Conservation (phyloP, 1,140 invertebrate genomes). For the Vollenhovia emeryi region DNA sequence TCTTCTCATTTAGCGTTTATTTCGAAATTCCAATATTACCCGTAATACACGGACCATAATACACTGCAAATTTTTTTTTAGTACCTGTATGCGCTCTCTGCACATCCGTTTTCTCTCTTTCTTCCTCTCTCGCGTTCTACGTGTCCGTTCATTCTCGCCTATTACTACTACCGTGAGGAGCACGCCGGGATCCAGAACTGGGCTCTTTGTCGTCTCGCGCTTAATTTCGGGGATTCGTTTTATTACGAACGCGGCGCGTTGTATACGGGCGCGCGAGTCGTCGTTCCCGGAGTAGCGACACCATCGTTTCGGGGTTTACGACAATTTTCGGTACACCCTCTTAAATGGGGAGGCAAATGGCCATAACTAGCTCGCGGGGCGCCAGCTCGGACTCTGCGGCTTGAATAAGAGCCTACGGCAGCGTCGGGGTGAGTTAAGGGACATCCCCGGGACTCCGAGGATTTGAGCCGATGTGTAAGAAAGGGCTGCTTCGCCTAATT, state of each 20-base stretch:
- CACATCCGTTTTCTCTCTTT: background rate
- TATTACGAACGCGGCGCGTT: constrained; percentile 47
- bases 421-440: constrained; percentile 65
- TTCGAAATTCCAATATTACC: background rate
- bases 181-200: background rate
- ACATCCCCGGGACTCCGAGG: constrained; percentile 59
- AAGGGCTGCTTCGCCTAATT: constrained; percentile 65
- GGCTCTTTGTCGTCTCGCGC: constrained; percentile 27
- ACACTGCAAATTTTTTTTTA: background rate
- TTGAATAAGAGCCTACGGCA: constrained; percentile 68
- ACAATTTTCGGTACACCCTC: constrained; percentile 66
- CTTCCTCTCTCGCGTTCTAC: background rate
- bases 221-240: constrained; percentile 67
- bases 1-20: background rate
- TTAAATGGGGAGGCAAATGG: constrained; percentile 66
- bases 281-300: constrained; percentile 60
- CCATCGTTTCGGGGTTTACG: constrained; percentile 66
- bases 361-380: constrained; percentile 64
- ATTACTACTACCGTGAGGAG: constrained; percentile 30
- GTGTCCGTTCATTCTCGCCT: background rate
- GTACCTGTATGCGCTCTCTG: background rate
- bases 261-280: constrained; percentile 36
- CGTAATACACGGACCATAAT: background rate
- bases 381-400: constrained; percentile 67
- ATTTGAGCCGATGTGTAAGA: constrained; percentile 66